Conservation (phyloP, 1,140 invertebrate species). For the Potamilus streckersoni region DNA sequence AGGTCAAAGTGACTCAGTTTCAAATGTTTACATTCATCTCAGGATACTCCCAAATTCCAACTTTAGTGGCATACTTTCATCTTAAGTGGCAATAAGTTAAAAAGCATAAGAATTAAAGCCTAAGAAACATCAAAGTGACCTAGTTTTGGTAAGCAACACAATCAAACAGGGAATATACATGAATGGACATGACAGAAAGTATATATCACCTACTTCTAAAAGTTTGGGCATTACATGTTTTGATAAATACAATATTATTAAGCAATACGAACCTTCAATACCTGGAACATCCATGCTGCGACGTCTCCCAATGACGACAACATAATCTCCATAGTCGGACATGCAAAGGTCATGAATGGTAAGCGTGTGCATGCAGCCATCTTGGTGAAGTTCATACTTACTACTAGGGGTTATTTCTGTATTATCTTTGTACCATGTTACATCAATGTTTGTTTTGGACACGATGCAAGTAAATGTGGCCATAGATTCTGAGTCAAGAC, state of each 20-base stretch:
- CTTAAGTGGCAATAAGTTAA: no score
- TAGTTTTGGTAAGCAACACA: no score
- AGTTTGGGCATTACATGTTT: not conserved
- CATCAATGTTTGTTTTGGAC: constrained; percentile 93
- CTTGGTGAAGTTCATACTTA: constrained; percentile 49
- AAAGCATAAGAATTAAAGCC: no score
- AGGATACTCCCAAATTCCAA: no score
- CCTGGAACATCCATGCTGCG: constrained; percentile 34
- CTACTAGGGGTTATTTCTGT: constrained; percentile 67
- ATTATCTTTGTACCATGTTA: constrained; percentile 94
- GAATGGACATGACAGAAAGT: no score
- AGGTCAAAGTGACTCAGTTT: no score
- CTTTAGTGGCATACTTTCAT: no score
- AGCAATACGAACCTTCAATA: constrained; percentile 43
- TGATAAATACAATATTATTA: not conserved
- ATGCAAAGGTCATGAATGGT: constrained; percentile 50
- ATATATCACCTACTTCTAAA: no score
- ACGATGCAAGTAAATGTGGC: constrained; percentile 93
- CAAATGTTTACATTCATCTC: no score
- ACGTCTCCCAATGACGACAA: constrained; percentile 49
- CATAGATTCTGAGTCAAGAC: constrained; percentile 30
- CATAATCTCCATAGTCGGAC: constrained; percentile 53
- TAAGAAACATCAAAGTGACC: no score
- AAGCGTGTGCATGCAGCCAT: constrained; percentile 48
- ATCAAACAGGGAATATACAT: no score